Percentiles rank a stretch among this genome's conserved stretches.
phyloP scores from a whole-genome alignment of 2,888 invertebrate genomes.

The Cinara cedri region DNA sequence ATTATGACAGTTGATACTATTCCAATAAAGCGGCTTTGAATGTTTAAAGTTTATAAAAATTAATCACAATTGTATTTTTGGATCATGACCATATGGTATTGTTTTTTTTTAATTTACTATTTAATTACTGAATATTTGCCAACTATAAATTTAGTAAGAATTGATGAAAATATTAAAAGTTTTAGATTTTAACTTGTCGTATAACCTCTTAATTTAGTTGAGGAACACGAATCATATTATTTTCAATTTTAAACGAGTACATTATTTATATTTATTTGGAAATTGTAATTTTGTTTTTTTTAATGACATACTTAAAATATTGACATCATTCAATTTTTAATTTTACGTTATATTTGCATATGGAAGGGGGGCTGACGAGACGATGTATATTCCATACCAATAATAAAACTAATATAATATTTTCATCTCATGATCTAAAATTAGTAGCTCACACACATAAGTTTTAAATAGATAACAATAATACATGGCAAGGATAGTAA shows the following conservation, averaged over 20 bases:
- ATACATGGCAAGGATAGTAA: too few species aligned
- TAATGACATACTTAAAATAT: too few species aligned
- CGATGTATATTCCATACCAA: too few species aligned
- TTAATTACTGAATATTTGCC: slow-evolving; percentile 30
- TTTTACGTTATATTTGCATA: too few species aligned
- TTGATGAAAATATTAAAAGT: slow-evolving; percentile 16
- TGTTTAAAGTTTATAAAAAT: slow-evolving; percentile 5
- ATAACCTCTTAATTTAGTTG: not conserved
- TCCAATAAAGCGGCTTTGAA: slow-evolving; percentile 30
- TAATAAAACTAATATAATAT: too few species aligned
- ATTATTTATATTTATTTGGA: too few species aligned
- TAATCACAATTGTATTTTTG: slow-evolving; percentile 35
- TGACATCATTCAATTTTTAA: too few species aligned
- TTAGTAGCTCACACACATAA: too few species aligned
- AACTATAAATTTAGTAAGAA: slow-evolving; percentile 15
- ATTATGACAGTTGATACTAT: slow-evolving; percentile 32
- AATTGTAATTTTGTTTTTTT: too few species aligned
- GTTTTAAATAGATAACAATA: too few species aligned
- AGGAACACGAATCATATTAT: not conserved
- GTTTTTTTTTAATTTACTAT: slow-evolving; percentile 21
- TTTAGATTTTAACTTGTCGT: not conserved
- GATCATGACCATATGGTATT: slow-evolving; percentile 20
- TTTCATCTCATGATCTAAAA: too few species aligned
- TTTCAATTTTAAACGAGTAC: not conserved
- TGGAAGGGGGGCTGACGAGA: too few species aligned